These are phyloP conservation scores for Nasonia oneida DNA, from an alignment of 2,888 invertebrate species.

Conservation along the genomic window DNA sequence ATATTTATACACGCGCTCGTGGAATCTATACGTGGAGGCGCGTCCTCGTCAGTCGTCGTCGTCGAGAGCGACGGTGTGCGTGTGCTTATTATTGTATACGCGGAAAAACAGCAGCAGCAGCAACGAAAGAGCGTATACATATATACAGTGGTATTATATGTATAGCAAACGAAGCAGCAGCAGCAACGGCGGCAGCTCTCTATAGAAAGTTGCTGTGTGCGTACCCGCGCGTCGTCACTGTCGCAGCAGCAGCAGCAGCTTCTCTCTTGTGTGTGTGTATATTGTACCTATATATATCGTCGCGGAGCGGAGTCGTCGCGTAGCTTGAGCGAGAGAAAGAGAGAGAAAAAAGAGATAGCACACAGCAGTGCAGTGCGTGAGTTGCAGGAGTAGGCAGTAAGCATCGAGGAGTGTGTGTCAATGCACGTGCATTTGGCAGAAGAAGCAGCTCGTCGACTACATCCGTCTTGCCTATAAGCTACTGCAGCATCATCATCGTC, in stretches of 20 bases:
- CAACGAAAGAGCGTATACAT: background rate
- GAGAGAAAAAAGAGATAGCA: background rate
- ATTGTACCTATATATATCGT: background rate
- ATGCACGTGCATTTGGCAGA: slow-evolving; percentile 54
- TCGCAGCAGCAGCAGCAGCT: slow-evolving; percentile 10
- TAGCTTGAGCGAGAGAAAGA: background rate
- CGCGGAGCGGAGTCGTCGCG: background rate
- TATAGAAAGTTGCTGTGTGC: slow-evolving; percentile 8
- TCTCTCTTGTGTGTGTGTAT: background rate
- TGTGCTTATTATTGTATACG: background rate
- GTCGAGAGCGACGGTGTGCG: background rate
- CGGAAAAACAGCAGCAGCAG: background rate
- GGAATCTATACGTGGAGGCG: slow-evolving; percentile 4
- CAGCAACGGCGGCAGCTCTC: background rate
- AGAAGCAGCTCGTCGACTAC: background rate
- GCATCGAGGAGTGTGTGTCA: background rate
- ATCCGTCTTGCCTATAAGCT: background rate
- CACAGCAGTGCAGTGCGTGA: background rate
- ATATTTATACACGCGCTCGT: background rate
- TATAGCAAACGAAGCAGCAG: background rate
- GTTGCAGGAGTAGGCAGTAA: background rate
- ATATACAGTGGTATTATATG: background rate
- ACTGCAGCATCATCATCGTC: background rate
- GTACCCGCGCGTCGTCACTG: background rate
- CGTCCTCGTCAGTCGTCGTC: background rate